A percentile compares a stretch with the other conserved stretches of the same genome.
Evolutionary conservation across 2,888 invertebrate species (phyloP).

Genomic region (Meiosimyza decipiens): DNA sequence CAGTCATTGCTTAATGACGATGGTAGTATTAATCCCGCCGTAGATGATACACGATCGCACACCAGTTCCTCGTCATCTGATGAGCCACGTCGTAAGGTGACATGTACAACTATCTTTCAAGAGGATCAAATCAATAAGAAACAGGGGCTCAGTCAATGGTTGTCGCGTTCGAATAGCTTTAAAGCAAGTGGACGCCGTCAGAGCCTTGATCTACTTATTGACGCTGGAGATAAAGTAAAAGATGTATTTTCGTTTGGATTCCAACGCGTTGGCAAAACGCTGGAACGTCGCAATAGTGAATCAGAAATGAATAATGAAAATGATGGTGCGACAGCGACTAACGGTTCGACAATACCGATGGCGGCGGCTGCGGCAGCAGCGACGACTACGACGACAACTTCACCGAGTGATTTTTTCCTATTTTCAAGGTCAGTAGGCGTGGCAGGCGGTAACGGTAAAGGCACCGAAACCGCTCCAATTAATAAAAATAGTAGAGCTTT

Average conservation of each 20-base stretch:
- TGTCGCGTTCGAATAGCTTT: conserved; percentile 64
- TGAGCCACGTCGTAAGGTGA: conserved; percentile 64
- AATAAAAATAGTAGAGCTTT: conserved; percentile 45
- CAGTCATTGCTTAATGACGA: conserved; percentile 64
- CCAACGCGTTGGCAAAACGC: conserved; percentile 75
- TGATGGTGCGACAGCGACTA: conserved; percentile 39
- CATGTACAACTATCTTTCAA: conserved; percentile 65
- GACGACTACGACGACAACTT: conserved; percentile 40
- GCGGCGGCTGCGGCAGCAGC: conserved; percentile 36
- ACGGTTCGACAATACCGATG: conserved; percentile 30
- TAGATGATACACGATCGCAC: conserved; percentile 55
- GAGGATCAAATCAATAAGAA: conserved; percentile 60
- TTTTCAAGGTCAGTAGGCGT: conserved; percentile 64
- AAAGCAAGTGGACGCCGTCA: conserved; percentile 71
- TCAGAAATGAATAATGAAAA: conserved; percentile 69
- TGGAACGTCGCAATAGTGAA: conserved; percentile 79
- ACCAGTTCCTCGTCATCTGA: conserved; percentile 61
- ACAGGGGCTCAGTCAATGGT: conserved; percentile 61
- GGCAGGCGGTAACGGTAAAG: conserved; percentile 30
- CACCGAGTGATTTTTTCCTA: conserved; percentile 63
- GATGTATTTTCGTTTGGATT: conserved; percentile 84
- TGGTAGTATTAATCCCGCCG: conserved; percentile 41
- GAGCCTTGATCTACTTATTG: conserved; percentile 80
- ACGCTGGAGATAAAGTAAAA: conserved; percentile 83
- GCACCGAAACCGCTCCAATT: conserved; percentile 37